Evolutionary conservation across 2,113 vertebrate species (phyloP).

Genomic region (Orientallactaga bullata): DNA sequence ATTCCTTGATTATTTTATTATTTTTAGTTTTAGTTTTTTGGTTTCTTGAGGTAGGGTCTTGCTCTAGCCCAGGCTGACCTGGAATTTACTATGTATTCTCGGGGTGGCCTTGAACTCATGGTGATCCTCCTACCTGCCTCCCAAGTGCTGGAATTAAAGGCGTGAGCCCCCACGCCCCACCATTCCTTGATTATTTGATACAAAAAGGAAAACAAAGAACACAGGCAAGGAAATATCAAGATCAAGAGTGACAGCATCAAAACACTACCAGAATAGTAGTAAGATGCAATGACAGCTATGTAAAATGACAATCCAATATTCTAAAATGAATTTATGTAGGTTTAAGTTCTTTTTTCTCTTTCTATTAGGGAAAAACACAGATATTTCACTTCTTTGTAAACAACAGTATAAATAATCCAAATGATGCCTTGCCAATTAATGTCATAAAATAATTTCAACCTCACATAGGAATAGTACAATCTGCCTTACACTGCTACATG

Average conservation of each 20-base stretch:
- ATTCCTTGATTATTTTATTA: not conserved
- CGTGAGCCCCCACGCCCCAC: no score
- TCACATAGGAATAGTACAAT: not conserved
- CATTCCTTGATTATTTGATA: not conserved
- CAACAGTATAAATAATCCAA: slow-evolving; percentile 1
- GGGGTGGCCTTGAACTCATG: no score
- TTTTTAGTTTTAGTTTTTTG: no score
- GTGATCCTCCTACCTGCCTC: no score
- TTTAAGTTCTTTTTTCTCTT: not conserved
- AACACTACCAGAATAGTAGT: not conserved
- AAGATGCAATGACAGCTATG: not conserved
- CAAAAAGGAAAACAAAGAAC: not conserved
- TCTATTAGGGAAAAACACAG: not conserved
- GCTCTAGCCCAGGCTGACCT: no score
- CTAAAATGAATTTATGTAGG: slow-evolving; percentile 34
- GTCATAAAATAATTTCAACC: slow-evolving; percentile 50
- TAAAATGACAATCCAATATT: slow-evolving; percentile 39
- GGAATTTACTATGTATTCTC: no score
- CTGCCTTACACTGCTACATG: not conserved
- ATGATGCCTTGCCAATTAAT: not conserved
- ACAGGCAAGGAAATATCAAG: slow-evolving; percentile 22
- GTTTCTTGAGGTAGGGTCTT: no score
- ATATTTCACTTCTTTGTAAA: slow-evolving; percentile 47
- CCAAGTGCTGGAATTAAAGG: no score
- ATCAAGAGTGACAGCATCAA: slow-evolving; percentile 22